Percentiles rank a stretch among this genome's conserved stretches.
Evolutionary conservation across 2,888 invertebrate species (phyloP).

Genomic region (Agrochola litura): DNA sequence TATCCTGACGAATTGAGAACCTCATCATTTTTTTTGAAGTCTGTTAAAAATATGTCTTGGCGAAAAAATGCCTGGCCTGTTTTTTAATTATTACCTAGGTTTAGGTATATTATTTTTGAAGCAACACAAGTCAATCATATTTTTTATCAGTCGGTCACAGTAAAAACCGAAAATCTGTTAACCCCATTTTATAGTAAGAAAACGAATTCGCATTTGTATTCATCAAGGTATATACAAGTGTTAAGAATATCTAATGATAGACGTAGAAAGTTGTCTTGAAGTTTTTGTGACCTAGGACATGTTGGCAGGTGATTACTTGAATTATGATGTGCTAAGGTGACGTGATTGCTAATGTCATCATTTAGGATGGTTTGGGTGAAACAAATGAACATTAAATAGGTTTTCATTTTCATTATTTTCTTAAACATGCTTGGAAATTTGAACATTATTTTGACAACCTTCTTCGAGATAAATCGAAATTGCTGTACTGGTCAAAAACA

Average conservation of each 20-base stretch:
- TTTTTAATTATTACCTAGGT: too few species aligned
- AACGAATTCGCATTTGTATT: slow-evolving; percentile 35
- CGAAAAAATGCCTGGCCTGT: too few species aligned
- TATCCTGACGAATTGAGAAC: too few species aligned
- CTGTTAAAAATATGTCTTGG: too few species aligned
- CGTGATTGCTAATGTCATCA: slow-evolving; percentile 5
- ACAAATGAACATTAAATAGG: not conserved
- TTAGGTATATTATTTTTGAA: not conserved
- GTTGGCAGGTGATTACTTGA: slow-evolving; percentile 24
- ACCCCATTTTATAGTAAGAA: not conserved
- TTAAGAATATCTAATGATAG: slow-evolving; percentile 40
- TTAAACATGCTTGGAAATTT: too few species aligned
- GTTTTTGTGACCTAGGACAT: slow-evolving; percentile 34
- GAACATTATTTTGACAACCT: too few species aligned
- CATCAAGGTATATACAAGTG: slow-evolving; percentile 7
- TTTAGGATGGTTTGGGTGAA: not conserved
- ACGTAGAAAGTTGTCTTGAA: slow-evolving; percentile 33
- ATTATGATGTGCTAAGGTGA: slow-evolving; percentile 39
- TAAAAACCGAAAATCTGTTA: not conserved
- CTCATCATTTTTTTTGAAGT: too few species aligned
- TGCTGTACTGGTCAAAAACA: too few species aligned
- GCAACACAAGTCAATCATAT: not conserved
- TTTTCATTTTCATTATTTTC: too few species aligned
- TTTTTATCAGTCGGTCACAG: not conserved
- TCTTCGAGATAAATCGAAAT: too few species aligned